These are phyloP conservation scores for Cassiopea xamachana DNA, from an alignment of 30 jellyfish, hydroid and myxozoan genomes.

Conservation along the genomic window DNA sequence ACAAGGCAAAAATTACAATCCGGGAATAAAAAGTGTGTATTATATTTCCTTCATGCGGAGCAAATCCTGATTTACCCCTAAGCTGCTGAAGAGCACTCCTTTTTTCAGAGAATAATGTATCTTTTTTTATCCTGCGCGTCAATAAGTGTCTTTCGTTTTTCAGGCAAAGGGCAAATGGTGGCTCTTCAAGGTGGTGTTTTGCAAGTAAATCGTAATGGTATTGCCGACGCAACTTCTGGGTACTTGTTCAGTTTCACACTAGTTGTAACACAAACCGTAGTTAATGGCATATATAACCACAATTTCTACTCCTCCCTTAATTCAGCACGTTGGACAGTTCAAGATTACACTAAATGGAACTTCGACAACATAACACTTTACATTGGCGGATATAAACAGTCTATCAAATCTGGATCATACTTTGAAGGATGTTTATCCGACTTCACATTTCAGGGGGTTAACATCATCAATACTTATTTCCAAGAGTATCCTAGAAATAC, in stretches of 20 bases:
- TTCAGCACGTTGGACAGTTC: neutral
- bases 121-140: too few species aligned
- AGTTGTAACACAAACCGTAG: neutral
- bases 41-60: too few species aligned
- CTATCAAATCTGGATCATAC: neutral
- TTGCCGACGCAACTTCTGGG: neutral
- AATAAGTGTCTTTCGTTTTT: too few species aligned
- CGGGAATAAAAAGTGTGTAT: too few species aligned
- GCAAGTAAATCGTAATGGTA: neutral
- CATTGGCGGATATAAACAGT: conserved; percentile 23
- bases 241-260: neutral
- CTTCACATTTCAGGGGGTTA: neutral
- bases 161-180: neutral
- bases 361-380: conserved; percentile 3
- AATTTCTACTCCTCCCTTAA: neutral
- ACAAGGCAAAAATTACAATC: too few species aligned
- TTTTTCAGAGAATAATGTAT: too few species aligned
- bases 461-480: conserved; percentile 23
- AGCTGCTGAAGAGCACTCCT: too few species aligned
- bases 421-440: conserved; percentile 35
- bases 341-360: conserved; percentile 5
- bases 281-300: neutral
- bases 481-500: conserved; percentile 39
- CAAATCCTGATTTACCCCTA: too few species aligned
- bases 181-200: neutral